Conservation (phyloP, 2,113 vertebrate species). For the Laticauda colubrina region DNA sequence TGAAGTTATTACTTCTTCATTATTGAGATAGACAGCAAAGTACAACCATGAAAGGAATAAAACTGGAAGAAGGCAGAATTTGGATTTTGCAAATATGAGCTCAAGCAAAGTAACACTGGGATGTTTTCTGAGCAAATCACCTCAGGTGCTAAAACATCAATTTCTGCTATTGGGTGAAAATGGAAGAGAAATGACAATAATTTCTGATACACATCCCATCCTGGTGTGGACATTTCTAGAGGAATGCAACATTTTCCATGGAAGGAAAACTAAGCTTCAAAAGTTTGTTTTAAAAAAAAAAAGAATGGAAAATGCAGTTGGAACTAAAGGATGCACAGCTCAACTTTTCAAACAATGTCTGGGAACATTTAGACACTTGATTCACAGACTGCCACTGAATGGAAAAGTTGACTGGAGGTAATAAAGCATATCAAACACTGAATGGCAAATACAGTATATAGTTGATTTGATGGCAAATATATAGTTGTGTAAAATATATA, state of each 20-base stretch:
- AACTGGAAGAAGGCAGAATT: background rate
- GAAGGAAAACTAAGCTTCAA: background rate
- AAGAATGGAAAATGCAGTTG: conserved; percentile 37
- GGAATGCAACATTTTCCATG: background rate
- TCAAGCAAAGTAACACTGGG: background rate
- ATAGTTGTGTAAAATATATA: background rate
- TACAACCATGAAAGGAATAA: background rate
- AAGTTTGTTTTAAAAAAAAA: background rate
- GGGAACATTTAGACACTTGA: background rate
- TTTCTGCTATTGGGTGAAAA: background rate
- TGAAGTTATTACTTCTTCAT: background rate
- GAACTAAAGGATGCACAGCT: conserved; percentile 50
- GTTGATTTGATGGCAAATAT: too few species aligned
- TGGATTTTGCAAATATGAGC: background rate
- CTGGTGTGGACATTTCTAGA: background rate
- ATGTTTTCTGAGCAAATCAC: background rate
- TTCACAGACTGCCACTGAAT: background rate
- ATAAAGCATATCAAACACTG: background rate
- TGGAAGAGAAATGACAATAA: background rate
- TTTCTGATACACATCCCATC: background rate
- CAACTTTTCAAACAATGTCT: conserved; percentile 29
- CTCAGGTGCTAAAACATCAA: background rate
- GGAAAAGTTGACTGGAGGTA: background rate
- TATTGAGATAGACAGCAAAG: background rate
- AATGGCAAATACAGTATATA: background rate